These are phyloP conservation scores for Lochmaea capreae DNA, from an alignment of 2,888 invertebrate species.

Conservation along the genomic window DNA sequence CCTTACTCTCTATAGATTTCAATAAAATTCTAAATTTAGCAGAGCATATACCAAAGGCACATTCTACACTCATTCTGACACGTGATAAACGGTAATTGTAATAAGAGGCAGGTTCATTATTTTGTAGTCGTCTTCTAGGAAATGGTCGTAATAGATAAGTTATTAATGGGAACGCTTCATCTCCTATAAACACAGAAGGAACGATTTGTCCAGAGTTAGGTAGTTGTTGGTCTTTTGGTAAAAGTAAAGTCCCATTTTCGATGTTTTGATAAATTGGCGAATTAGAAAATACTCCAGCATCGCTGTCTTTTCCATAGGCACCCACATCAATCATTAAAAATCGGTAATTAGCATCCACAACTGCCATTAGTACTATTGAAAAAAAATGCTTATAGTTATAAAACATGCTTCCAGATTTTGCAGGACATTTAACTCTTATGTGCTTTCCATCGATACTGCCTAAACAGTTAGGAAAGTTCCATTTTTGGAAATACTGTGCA, in stretches of 20 bases:
- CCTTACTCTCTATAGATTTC: slow-evolving; percentile 36
- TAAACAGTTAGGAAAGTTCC: too few relatives aligned
- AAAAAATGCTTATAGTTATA: slow-evolving; percentile 23
- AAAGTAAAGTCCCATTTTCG: slow-evolving; percentile 4
- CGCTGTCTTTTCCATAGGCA: slow-evolving; percentile 31
- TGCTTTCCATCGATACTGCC: slow-evolving; percentile 28
- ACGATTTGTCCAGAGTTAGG: slow-evolving; percentile 6
- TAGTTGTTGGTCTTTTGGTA: not conserved
- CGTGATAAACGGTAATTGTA: slow-evolving; percentile 34
- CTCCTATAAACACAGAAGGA: too few relatives aligned
- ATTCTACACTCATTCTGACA: slow-evolving; percentile 51
- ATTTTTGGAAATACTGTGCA: too few relatives aligned
- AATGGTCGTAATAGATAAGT: slow-evolving; percentile 35
- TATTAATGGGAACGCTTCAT: slow-evolving; percentile 25
- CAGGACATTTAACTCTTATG: slow-evolving; percentile 34
- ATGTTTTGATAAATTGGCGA: slow-evolving; percentile 10
- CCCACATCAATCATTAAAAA: slow-evolving; percentile 26
- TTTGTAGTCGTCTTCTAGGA: slow-evolving; percentile 37
- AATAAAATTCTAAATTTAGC: slow-evolving; percentile 38
- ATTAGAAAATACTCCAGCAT: slow-evolving; percentile 29
- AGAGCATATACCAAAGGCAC: slow-evolving; percentile 48
- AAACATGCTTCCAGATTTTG: slow-evolving; percentile 33
- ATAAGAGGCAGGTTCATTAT: slow-evolving; percentile 15
- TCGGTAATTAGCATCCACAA: slow-evolving; percentile 31
- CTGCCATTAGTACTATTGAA: slow-evolving; percentile 27